These are phyloP conservation scores for Myioborus melanocephalus DNA, from an alignment of 2,797 vertebrate genomes.

Conservation along the genomic window DNA sequence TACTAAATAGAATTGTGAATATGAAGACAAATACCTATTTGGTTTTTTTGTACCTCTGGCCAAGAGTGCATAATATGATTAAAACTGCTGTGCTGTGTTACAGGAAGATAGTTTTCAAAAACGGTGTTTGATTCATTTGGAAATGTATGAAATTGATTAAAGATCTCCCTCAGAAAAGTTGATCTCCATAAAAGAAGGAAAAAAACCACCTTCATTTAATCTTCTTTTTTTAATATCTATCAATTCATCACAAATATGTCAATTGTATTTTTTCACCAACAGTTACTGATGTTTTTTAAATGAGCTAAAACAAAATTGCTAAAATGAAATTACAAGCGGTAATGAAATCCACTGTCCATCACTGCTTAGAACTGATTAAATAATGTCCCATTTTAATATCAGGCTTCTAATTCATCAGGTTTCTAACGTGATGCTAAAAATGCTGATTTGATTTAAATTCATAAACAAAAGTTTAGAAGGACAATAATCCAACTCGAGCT, in stretches of 20 bases:
- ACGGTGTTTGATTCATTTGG: not conserved
- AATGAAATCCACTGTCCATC: conserved; percentile 30
- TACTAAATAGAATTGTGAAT: not conserved
- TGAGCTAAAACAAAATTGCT: not conserved
- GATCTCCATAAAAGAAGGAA: not conserved
- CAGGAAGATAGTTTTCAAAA: not conserved
- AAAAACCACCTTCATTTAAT: rapidly evolving
- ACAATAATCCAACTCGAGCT: not conserved
- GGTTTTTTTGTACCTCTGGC: not conserved
- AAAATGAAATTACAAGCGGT: conserved; percentile 4
- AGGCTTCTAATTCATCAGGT: not conserved
- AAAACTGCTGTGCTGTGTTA: not conserved
- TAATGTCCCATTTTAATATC: conserved; percentile 18
- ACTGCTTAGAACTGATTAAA: conserved; percentile 28
- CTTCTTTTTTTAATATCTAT: not conserved
- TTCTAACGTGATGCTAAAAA: not conserved
- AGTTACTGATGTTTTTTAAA: conserved; percentile 24
- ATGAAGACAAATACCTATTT: not conserved
- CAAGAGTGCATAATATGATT: not conserved
- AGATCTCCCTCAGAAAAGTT: not conserved
- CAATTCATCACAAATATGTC: not conserved
- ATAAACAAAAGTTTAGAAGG: not conserved
- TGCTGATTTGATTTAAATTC: conserved; percentile 20
- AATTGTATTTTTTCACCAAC: not conserved
- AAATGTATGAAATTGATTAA: not conserved